Conservation (phyloP, 2,888 invertebrate genomes). For the Aethes cnicana region DNA sequence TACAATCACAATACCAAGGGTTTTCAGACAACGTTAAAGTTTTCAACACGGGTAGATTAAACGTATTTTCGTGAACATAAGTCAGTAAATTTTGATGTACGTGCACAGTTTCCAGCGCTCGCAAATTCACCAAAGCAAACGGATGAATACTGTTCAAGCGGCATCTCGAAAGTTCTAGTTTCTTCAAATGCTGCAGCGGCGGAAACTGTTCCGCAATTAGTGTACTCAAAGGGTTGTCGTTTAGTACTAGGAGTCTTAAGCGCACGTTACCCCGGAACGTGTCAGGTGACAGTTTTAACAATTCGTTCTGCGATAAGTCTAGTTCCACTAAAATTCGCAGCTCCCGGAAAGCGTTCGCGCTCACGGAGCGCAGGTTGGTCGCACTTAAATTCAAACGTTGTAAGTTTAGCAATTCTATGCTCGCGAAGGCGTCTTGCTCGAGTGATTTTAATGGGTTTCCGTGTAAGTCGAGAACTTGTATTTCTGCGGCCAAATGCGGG, state of each 20-base stretch:
- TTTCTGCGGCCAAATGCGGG: constrained; percentile 80
- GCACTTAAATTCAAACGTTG: constrained; percentile 91
- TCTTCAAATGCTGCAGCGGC: constrained; percentile 88
- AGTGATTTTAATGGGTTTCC: constrained; percentile 89
- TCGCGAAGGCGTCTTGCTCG: constrained; percentile 88
- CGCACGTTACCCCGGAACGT: constrained; percentile 93
- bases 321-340: constrained; percentile 92
- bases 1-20: constrained; percentile 95
- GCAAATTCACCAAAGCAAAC: constrained; percentile 88
- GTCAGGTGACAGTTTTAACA: constrained; percentile 87
- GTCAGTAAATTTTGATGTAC: constrained; percentile 90
- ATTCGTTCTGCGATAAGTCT: constrained; percentile 91
- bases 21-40: constrained; percentile 91
- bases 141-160: constrained; percentile 87
- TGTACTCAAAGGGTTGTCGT: constrained; percentile 89
- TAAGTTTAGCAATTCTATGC: constrained; percentile 90
- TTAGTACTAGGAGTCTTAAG: constrained; percentile 88
- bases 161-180: constrained; percentile 90
- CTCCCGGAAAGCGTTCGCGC: constrained; percentile 91
- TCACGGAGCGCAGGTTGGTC: constrained; percentile 87
- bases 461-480: constrained; percentile 89
- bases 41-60: constrained; percentile 83
- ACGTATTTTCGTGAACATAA: constrained; percentile 80
- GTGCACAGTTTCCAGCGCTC: constrained; percentile 90
- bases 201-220: constrained; percentile 91